Base-by-base conservation (phyloP, 2,797 vertebrate species). In the Catharus ustulatus region DNA sequence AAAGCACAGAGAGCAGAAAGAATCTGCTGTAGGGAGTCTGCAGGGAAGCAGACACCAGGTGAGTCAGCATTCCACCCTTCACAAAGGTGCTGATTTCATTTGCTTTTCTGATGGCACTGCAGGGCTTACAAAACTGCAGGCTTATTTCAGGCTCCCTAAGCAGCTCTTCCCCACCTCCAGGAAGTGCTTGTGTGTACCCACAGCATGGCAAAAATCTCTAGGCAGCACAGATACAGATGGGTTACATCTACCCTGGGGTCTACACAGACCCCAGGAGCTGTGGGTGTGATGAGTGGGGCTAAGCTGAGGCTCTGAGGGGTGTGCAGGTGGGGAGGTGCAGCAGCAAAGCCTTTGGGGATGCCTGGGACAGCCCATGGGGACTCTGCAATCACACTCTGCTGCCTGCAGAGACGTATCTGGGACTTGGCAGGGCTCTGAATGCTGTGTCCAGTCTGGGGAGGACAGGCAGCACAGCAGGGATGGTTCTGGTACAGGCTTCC, bases 71-170 rank as follows among this genome's bases (percentile, higher is more conserved):
- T 66, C 57, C 64, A 21, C 42, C 63, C 45, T 77, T 71, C 4
- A 3, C 69, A 88, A 93, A 80, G 83, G 46, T 24, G 8, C 42
- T 2, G 14, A 85, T 91, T 93, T 77, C 10, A 67, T 96, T 80
- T 89, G 85, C 73, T 83, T 94, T 91, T 87, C 72, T 81, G 76
- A 77, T 68, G 89, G 42, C 64, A 63, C 84, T 74, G 90, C 57
- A 77, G 54, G 51, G 87, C 62, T 93, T 30, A 55, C 27, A 36
- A 43, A 87, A 78, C 46, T 30, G 73, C 58, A 61, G 66, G 46
- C 14, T 77, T 57, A 55, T 77, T 89, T 61, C 46, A 62, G 61
- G 42, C 34, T 86, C 24, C 71, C 58, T 38, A 15, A 68, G 61
- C 36, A 72, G 69, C 71, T 75, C 69, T 55, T 30, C 19, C 42